Evolutionary conservation across 2,797 vertebrate genomes (phyloP), one percentile per base, ranked within the genome.

Genomic region (Tolypeutes matacus): DNA sequence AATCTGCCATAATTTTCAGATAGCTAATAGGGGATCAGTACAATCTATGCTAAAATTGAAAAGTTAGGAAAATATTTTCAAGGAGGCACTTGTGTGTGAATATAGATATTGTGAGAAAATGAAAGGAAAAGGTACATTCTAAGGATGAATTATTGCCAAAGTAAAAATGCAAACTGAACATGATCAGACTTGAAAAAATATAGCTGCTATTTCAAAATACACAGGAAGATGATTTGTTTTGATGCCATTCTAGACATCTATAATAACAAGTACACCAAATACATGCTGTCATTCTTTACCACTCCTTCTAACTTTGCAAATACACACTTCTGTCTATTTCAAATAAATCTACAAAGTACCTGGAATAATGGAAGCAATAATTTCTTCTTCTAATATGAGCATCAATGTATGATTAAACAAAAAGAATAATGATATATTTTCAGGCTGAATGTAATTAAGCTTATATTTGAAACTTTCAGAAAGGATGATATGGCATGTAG

Each of bases 71-170:
- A 89, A 95, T 23, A 95, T 97, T 97, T 95, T 97, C 86, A 95
- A 88, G 49, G 64, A 97, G 86, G 20, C n/a, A 65, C 67, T 90
- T 86, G 36, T 58, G 70, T 94, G 10, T 39, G 39, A 96, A 93
- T 96, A 25, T 36, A 97, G 80, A 95, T 58, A 73, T 9, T 75
- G 23, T 29, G 14, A 15, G 62, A 65, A 97, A 98, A 94, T 80
- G 56, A 95, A 97, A 96, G 85, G n/a, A 86, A 95, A 96, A 75
- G 18, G 0, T 76, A 77, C 27, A n/a, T 58, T 34, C 60, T 86
- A 46, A 92, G 76, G 69, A 7, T 98, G 89, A 97, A 92, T 96
- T 91, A 96, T 97, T 89, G 46, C 15, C 81, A 65, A 93, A 96
- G 69, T 70, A 83, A 34, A 94, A 96, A 94, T 91, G 29, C 86